Evolutionary conservation across 2,888 invertebrate species (phyloP).

Genomic region (Eurytoma californica): DNA sequence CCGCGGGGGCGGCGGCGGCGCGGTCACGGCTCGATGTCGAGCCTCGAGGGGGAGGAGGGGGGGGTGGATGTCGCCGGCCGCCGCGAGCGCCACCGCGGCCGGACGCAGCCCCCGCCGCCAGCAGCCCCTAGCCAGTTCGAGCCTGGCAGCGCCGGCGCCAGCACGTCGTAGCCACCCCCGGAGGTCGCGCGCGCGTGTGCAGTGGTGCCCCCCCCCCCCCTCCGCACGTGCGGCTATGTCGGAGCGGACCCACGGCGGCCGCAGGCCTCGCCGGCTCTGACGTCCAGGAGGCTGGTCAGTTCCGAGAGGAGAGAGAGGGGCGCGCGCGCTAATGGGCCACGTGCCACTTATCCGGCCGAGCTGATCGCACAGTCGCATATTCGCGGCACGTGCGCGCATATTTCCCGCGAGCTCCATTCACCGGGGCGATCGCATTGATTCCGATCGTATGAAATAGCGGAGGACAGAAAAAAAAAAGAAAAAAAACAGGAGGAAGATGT

Average conservation of each 20-base stretch:
- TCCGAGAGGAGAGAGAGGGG: neutral
- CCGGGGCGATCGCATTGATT: too few species aligned
- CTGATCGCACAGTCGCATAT: neutral
- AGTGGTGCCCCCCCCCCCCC: neutral
- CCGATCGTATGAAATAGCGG: too few species aligned
- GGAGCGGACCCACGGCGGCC: neutral
- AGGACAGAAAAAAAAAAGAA: neutral
- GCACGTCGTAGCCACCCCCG: neutral
- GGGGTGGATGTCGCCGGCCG: neutral
- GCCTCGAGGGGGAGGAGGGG: neutral
- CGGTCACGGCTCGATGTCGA: constrained; percentile 3
- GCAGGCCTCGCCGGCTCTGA: neutral
- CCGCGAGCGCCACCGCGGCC: constrained; percentile 12
- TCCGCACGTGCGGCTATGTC: neutral
- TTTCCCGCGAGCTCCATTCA: constrained; percentile 30
- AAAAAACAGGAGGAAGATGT: neutral
- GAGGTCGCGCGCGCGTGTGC: neutral
- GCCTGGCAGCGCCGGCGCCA: constrained; percentile 45
- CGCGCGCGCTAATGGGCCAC: neutral
- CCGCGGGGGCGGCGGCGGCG: neutral
- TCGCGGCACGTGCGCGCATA: constrained; percentile 45
- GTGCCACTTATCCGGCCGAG: constrained; percentile 7
- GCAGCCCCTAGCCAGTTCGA: constrained; percentile 36
- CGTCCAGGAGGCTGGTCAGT: neutral
- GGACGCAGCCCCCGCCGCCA: neutral